Evolutionary conservation across 1,140 invertebrate species (phyloP), one percentile per base, ranked within the genome.

Genomic region (Saxidomus purpurata): DNA sequence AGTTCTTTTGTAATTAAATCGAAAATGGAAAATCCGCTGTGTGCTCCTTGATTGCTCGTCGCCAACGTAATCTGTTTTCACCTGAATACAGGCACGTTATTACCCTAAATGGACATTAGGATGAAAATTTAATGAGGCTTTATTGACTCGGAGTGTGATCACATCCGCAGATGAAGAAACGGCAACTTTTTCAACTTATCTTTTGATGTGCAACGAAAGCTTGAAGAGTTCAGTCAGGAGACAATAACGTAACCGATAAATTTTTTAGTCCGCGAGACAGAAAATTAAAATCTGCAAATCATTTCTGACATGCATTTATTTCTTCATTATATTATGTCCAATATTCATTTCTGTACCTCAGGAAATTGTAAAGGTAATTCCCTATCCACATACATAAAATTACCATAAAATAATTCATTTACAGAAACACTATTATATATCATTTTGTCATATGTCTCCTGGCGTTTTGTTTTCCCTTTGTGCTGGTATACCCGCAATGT

Each of bases 81-180:
- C 47, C 74, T 47, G 40, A 34, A 52, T 79, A 52, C n/a, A 34
- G 47, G 13, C 47, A 79, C 17, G 28, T 79, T 79, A 79, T 79
- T 79, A 52, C 43, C 28, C 76, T 79, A 79, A 79, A 79, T 79
- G 76, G 76, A 36, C 76, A 79, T 79, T 79, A 79, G 31, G 43
- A 79, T 79, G 76, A 52, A 79, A 79, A 55, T 79, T 79, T 79
- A 79, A 79, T 79, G 76, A 55, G 47, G 15, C 11, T 79, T 49
- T 79, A 79, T 79, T 36, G 76, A 79, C 47, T 55, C 17, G 47
- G 49, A 52, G 31, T 36, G 47, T 55, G 47, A 79, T 40, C 28
- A 59, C 15, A 55, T 55, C 28, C 0, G 2, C 17, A 59, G 76
- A 55, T 52, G 25, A 36, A 79, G 76, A 52, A 52, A 52, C n/a